These are phyloP conservation scores for Abscondita cerata DNA, from an alignment of 2,888 invertebrate species.

Conservation along the genomic window DNA sequence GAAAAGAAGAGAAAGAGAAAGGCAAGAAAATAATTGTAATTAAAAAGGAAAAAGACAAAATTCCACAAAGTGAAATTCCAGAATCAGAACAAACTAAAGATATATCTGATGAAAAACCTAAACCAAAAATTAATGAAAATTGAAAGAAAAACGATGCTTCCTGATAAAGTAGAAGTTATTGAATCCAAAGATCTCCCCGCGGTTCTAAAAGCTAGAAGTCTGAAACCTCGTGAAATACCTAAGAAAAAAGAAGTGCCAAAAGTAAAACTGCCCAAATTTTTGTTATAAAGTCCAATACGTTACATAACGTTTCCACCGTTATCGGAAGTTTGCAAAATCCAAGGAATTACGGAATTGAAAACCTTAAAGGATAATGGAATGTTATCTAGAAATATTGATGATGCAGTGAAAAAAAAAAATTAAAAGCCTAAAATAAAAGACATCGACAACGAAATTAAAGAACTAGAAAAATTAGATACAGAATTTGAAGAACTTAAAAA, in stretches of 20 bases:
- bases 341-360: constrained; percentile 54
- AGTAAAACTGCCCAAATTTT: constrained; percentile 58
- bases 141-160: constrained; percentile 43
- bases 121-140: constrained; percentile 17
- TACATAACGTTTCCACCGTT: constrained; percentile 70
- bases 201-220: constrained; percentile 68
- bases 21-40: constrained; percentile 7
- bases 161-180: constrained; percentile 65
- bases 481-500: constrained; percentile 58
- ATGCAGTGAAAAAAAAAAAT: constrained; percentile 69
- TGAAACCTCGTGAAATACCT: constrained; percentile 64
- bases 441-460: constrained; percentile 63
- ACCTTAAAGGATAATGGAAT: constrained; percentile 69
- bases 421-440: constrained; percentile 58
- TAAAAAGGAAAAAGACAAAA: constrained; percentile 10
- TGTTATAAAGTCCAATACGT: constrained; percentile 59
- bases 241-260: constrained; percentile 53
- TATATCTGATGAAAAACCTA: constrained; percentile 3
- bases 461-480: constrained; percentile 45
- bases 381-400: constrained; percentile 69
- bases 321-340: constrained; percentile 43
- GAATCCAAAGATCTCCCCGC: constrained; percentile 63
- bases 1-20: background rate
- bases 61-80: background rate
- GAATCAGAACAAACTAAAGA: background rate